Base-by-base conservation (phyloP, 2,113 vertebrate species). In the Nerophis ophidion region DNA sequence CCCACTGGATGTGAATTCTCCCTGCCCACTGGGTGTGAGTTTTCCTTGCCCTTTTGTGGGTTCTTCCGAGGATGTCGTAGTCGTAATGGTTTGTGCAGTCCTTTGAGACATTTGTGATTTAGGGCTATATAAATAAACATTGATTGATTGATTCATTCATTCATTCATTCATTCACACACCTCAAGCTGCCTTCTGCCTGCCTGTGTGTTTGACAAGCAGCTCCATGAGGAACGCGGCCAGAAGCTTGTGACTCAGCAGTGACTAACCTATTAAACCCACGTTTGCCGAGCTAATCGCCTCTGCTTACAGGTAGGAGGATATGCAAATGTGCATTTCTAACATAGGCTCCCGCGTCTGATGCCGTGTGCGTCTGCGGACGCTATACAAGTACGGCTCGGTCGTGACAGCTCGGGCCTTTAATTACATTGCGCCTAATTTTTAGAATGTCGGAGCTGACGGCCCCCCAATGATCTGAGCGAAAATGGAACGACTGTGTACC, bases 221-320 rank as follows among this genome's bases (percentile, higher is more conserved):
- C 73, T 16, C 66, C 66, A 68, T 16, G 66, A 81, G 80, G 81
- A 83, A 61, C 45, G 46, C 58, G 66, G 84, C 76, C 81, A 85
- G 76, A 38, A 10, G 67, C 58, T 77, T 55, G 66, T 81, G 81
- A 84, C 79, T 86, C 81, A 84, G 76, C 73, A 66, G 45, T 81
- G 83, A 81, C 84, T 80, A 76, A 84, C 80, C 49, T 64, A 57
- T 77, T 78, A 72, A 81, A 83, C 63, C 79, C 58, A 57, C 61
- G 49, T 65, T 70, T 67, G 74, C 63, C 47, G 46, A 74, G 77
- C 72, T 82, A 81, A 83, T 84, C 62, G 63, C 65, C 51, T 55
- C 61, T 59, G 60, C 15, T 59, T 36, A 60, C 34, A 45, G 47
- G 68, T 72, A 69, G 60, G 74, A 36, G 72, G 62, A 70, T 66